phyloP scores from a whole-genome alignment of 92 coral and sea anemone species.

The Blastomussa wellsi region DNA sequence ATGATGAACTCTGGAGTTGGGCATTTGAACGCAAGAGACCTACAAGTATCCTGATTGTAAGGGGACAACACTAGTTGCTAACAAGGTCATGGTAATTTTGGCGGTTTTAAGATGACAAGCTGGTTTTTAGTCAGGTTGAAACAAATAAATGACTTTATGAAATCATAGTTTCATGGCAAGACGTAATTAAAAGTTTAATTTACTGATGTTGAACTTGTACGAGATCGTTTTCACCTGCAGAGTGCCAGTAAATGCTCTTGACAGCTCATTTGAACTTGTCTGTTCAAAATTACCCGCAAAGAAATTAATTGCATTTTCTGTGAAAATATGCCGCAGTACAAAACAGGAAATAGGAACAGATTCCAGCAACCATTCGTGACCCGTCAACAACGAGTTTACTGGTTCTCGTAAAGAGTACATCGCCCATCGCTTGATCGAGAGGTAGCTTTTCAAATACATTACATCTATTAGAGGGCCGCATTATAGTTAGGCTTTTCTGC shows the following conservation, averaged over 20 bases:
- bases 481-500: too few relatives aligned
- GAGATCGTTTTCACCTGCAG: background rate
- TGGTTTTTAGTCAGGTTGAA: background rate
- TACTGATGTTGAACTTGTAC: background rate
- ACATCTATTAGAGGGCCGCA: background rate
- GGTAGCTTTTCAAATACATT: background rate
- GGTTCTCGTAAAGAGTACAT: background rate
- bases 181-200: background rate
- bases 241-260: background rate
- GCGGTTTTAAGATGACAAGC: background rate
- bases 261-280: background rate
- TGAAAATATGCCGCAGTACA: background rate
- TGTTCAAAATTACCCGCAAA: background rate
- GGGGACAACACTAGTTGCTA: background rate
- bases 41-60: background rate
- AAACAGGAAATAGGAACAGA: background rate
- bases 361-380: background rate
- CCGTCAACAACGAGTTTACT: background rate
- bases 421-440: background rate
- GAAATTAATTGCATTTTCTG: background rate
- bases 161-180: background rate
- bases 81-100: background rate
- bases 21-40: background rate
- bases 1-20: too few relatives aligned
- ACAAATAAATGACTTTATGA: background rate